Evolutionary conservation across 2,113 vertebrate species (phyloP).

Genomic region (Pagrus major): DNA sequence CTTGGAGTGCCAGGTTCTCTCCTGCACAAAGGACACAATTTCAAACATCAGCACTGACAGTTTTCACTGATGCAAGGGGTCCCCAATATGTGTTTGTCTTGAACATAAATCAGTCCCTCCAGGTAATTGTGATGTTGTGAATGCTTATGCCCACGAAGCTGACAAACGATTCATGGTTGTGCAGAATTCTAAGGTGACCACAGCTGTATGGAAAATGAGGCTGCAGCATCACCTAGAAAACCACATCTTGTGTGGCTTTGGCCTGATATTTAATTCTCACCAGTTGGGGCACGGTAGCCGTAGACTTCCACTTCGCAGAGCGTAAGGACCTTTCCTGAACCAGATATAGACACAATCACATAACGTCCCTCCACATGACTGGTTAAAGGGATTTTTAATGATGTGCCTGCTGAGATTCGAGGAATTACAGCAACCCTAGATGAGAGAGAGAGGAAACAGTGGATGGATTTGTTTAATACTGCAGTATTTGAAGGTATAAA

Average conservation of each 20-base stretch:
- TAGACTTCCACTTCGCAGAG: constrained; percentile 69
- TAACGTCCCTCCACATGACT: constrained; percentile 44
- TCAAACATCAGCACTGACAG: no score
- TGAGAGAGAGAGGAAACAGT: background rate
- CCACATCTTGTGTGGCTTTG: background rate
- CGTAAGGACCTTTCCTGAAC: rapidly evolving
- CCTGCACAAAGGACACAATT: no score
- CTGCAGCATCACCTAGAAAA: background rate
- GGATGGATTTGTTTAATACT: background rate
- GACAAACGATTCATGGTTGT: no score
- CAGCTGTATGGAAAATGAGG: background rate
- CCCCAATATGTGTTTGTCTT: no score
- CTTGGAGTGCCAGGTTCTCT: constrained; percentile 61
- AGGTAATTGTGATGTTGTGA: no score
- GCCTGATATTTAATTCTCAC: constrained; percentile 15
- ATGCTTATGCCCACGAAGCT: no score
- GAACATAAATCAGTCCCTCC: no score
- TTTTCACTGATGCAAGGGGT: no score
- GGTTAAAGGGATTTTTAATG: background rate
- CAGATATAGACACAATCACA: constrained; percentile 35
- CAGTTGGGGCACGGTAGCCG: constrained; percentile 53
- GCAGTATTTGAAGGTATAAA: background rate
- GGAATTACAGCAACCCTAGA: no score
- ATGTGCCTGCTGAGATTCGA: no score
- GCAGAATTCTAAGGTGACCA: no score